A percentile compares a stretch with the other conserved stretches of the same genome.
phyloP scores from a whole-genome alignment of 2,888 invertebrate species.

The Epistrophe grossulariae region DNA sequence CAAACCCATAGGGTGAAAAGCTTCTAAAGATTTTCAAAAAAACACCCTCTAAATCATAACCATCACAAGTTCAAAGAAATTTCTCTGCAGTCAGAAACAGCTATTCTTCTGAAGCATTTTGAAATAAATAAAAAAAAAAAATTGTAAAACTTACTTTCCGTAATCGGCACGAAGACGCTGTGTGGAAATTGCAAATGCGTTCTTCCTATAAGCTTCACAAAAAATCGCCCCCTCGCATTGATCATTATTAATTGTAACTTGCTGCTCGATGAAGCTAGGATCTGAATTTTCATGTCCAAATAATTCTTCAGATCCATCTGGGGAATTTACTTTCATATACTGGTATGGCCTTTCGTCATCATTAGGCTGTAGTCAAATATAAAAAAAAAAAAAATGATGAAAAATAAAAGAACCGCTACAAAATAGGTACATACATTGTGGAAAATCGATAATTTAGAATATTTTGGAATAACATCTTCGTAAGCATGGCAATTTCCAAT shows the following conservation, averaged over 20 bases:
- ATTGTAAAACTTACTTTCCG: constrained; percentile 15
- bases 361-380: neutral
- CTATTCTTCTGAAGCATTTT: too few species aligned
- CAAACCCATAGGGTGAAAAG: too few species aligned
- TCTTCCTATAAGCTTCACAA: constrained; percentile 5
- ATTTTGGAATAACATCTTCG: neutral
- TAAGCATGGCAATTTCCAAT: constrained; percentile 1
- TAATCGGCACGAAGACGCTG: neutral
- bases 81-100: too few species aligned
- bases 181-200: neutral
- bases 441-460: neutral
- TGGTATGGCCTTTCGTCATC: neutral
- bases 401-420: too few species aligned
- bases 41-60: too few species aligned
- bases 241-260: neutral
- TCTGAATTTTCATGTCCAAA: neutral
- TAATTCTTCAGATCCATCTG: neutral
- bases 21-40: too few species aligned
- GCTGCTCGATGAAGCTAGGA: neutral
- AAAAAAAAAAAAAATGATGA: neutral
- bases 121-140: neutral
- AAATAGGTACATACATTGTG: neutral
- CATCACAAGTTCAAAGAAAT: too few species aligned
- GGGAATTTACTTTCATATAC: neutral
- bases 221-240: neutral